Conservation (phyloP, 2,113 vertebrate genomes). For the Corvus cornix region DNA sequence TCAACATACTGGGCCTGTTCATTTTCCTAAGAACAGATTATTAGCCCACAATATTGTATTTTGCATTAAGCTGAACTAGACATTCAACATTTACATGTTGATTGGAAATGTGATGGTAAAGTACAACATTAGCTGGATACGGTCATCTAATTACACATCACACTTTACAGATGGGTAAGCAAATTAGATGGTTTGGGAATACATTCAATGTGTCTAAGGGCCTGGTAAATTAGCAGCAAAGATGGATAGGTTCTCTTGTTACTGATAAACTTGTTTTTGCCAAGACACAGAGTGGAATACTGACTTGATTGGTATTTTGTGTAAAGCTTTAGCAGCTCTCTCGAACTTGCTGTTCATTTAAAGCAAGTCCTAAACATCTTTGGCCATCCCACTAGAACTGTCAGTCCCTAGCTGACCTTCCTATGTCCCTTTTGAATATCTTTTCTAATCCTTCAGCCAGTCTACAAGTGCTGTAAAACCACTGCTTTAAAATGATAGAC, state of each 20-base stretch:
- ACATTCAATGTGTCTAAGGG: neutral
- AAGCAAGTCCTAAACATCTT: neutral
- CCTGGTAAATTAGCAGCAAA: neutral
- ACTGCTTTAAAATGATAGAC: neutral
- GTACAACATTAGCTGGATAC: neutral
- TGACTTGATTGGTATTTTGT: neutral
- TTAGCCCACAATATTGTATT: neutral
- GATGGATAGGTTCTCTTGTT: neutral
- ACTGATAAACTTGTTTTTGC: neutral
- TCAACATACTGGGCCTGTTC: neutral
- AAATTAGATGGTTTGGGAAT: neutral
- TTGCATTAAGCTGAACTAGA: neutral
- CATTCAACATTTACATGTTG: neutral
- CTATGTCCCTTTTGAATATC: neutral
- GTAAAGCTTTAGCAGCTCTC: neutral
- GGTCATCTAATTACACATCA: neutral
- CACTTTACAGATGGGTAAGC: neutral
- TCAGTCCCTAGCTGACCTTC: neutral
- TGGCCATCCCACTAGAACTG: neutral
- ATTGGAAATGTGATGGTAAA: neutral
- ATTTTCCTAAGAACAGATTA: neutral
- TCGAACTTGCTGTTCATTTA: neutral
- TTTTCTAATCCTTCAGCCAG: neutral
- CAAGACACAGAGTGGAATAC: neutral
- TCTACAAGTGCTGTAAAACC: neutral